phyloP scores from a whole-genome alignment of 2,888 invertebrate species.

The Eubasilissa splendida region DNA sequence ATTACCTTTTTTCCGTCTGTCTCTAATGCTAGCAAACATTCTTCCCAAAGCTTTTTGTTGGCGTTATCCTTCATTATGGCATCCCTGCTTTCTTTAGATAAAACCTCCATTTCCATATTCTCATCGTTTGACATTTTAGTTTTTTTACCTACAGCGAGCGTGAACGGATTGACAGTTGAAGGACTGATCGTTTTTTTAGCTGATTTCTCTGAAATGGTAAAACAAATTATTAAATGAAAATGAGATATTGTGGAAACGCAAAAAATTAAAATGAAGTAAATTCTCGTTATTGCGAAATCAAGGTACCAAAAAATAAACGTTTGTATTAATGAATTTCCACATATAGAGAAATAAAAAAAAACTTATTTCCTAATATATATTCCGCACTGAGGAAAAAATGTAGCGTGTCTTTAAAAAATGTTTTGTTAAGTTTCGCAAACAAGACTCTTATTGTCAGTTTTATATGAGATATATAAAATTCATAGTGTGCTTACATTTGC shows the following conservation, averaged over 20 bases:
- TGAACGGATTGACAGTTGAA: conserved; percentile 59
- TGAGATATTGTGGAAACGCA: neutral
- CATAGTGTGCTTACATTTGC: too few relatives aligned
- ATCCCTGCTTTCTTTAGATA: conserved; percentile 65
- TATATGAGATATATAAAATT: too few relatives aligned
- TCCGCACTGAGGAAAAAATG: too few relatives aligned
- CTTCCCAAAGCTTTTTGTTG: conserved; percentile 81
- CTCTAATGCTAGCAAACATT: conserved; percentile 70
- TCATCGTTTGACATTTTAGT: conserved; percentile 58
- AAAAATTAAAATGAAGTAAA: too few relatives aligned
- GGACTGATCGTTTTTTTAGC: conserved; percentile 50
- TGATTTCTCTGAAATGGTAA: conserved; percentile 52
- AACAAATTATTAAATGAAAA: neutral
- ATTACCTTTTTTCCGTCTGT: conserved; percentile 70
- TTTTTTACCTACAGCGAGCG: conserved; percentile 53
- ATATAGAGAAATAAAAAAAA: too few relatives aligned
- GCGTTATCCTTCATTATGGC: conserved; percentile 70
- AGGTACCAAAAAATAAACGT: too few relatives aligned
- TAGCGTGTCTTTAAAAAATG: too few relatives aligned
- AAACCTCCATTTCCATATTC: conserved; percentile 60
- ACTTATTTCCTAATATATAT: too few relatives aligned
- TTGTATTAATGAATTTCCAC: too few relatives aligned
- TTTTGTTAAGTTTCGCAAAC: too few relatives aligned
- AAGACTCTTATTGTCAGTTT: too few relatives aligned
- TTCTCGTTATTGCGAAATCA: too few relatives aligned